Evolutionary conservation across 2,113 vertebrate genomes (phyloP), one percentile per base, ranked within the genome.

Genomic region (Todiramphus saurophagus): DNA sequence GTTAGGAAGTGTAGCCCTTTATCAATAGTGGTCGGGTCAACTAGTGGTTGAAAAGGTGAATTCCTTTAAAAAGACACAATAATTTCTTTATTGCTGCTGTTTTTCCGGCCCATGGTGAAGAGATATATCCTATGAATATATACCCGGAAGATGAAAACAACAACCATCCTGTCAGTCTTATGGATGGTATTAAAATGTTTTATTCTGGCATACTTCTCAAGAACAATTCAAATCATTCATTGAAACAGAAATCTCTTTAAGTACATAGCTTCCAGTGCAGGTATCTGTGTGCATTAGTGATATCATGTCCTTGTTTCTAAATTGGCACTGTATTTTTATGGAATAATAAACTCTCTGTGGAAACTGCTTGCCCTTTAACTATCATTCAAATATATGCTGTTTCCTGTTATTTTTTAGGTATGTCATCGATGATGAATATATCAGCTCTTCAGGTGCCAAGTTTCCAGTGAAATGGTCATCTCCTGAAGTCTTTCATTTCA

Each of bases 401-500:
- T 92, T 82, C 73, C 21, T 95, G 33, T 43, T 56, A 48, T 62
- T 76, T 27, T 88, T 90, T 37, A 99, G 99, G 88, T 99, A 99
- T 3, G 98, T 99, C 44, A 96, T 99, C 24, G 98, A 99, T 66
- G 98, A 99, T 10, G 98, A 99, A 97, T 99, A 99, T 91, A 98
- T 98, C 87, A 98, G 98, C 90, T 99, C 99, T 35, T 98, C 93
- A 10, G 99, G 99, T 28, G 97, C 98, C 27, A 99, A 98, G 96
- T 99, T 99, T 94, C 99, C 99, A 2, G 87, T 99, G 70, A 99
- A 99, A 95, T 99, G 99, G 99, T 99, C 99, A 68, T 98, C 99
- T 37, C 99, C 99, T 2, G 99, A 99, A 95, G 99, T 99, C 72
- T 97, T 99, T 24, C 98, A 99, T 95, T 99, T 98, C 97, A 98